phyloP scores from a whole-genome alignment of 2,888 invertebrate genomes.

The Drosophila recens region DNA sequence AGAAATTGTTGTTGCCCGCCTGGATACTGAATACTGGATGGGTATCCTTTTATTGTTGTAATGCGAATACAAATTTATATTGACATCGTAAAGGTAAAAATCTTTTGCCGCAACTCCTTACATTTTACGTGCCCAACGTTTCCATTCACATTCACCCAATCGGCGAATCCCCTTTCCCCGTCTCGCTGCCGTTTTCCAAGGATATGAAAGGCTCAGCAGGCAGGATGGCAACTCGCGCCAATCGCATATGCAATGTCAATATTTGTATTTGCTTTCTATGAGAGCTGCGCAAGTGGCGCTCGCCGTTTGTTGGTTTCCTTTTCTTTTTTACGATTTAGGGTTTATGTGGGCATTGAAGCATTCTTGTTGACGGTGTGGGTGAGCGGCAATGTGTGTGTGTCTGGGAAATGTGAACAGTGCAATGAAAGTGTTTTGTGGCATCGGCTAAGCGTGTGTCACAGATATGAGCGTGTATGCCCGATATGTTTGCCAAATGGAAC shows the following conservation, averaged over 20 bases:
- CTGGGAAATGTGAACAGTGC: conserved; percentile 27
- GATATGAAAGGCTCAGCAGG: conserved; percentile 49
- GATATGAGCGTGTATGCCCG: conserved; percentile 23
- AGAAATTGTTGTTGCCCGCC: conserved; percentile 65
- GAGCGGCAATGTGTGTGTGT: background rate
- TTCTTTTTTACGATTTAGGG: conserved; percentile 66
- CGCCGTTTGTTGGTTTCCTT: conserved; percentile 52
- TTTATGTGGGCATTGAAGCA: conserved; percentile 63
- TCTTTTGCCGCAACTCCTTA: conserved; percentile 69
- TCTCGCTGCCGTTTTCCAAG: background rate
- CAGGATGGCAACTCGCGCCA: conserved; percentile 47
- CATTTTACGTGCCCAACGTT: conserved; percentile 50
- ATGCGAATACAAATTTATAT: conserved; percentile 83
- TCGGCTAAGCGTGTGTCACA: conserved; percentile 13
- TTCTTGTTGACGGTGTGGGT: conserved; percentile 4
- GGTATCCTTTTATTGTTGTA: conserved; percentile 75
- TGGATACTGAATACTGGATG: conserved; percentile 5
- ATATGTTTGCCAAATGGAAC: conserved; percentile 43
- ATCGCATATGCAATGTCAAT: conserved; percentile 80
- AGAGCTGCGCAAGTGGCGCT: conserved; percentile 53
- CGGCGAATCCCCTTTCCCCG: background rate
- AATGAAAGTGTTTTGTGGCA: conserved; percentile 43
- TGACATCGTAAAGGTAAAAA: conserved; percentile 81
- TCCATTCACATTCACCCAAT: conserved; percentile 16
- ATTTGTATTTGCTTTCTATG: conserved; percentile 79